phyloP scores from a whole-genome alignment of 2,888 invertebrate genomes.

The Spialia ferax region DNA sequence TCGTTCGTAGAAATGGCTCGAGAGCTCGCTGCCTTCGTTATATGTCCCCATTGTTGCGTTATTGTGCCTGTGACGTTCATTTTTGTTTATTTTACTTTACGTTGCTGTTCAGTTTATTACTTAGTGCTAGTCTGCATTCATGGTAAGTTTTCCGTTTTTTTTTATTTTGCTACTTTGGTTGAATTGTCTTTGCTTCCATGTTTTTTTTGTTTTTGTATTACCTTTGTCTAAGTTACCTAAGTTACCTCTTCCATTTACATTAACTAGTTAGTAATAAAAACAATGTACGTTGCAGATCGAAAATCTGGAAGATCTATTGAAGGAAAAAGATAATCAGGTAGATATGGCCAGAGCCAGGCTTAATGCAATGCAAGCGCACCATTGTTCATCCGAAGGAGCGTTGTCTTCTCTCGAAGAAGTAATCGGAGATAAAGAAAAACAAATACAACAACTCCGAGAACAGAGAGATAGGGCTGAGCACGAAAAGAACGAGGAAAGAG shows the following conservation, averaged over 20 bases:
- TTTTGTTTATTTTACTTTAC: constrained; percentile 42
- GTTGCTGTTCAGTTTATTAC: constrained; percentile 41
- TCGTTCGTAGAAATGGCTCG: constrained; percentile 35
- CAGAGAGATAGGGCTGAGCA: constrained; percentile 98
- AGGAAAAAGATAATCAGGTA: constrained; percentile 99
- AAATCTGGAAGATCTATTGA: constrained; percentile 97
- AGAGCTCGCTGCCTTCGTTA: constrained; percentile 39
- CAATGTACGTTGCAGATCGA: constrained; percentile 91
- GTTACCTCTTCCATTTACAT: constrained; percentile 35
- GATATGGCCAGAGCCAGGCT: constrained; percentile 97
- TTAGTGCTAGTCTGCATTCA: constrained; percentile 44
- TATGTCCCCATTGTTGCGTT: constrained; percentile 44
- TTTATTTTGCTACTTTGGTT: constrained; percentile 42
- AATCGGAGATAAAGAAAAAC: constrained; percentile 98
- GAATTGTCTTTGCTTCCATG: constrained; percentile 45
- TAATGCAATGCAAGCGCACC: constrained; percentile 97
- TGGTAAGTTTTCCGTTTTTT: constrained; percentile 43
- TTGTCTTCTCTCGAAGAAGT: constrained; percentile 97
- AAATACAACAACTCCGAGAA: constrained; percentile 97
- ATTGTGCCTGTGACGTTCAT: constrained; percentile 39
- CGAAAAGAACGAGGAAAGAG: constrained; percentile 98
- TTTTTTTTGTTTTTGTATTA: constrained; percentile 40
- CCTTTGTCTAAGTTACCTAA: constrained; percentile 41
- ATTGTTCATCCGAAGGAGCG: constrained; percentile 97
- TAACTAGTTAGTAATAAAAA: neutral